These are phyloP conservation scores for Erebia ligea DNA, from an alignment of 2,888 invertebrate species.

Conservation along the genomic window DNA sequence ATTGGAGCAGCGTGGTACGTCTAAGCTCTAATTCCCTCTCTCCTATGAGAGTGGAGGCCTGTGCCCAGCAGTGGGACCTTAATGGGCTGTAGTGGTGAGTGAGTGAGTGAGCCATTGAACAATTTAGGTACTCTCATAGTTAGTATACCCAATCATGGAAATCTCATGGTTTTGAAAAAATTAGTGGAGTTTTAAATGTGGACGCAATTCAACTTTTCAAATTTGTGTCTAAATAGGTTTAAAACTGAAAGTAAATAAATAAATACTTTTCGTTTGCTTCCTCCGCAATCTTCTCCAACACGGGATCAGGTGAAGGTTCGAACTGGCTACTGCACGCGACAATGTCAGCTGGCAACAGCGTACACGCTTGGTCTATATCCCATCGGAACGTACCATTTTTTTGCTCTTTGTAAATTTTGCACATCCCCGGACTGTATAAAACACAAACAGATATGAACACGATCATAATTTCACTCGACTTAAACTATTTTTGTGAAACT, in stretches of 20 bases:
- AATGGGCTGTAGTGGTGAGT: too few species aligned
- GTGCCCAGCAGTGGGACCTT: too few species aligned
- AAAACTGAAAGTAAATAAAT: conserved; percentile 14
- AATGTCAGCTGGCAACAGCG: conserved; percentile 86
- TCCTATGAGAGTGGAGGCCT: too few species aligned
- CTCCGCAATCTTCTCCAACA: conserved; percentile 85
- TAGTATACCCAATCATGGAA: too few species aligned
- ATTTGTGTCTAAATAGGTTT: neutral
- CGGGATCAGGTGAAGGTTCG: conserved; percentile 84
- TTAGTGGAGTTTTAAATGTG: neutral
- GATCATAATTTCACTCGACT: neutral
- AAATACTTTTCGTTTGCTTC: conserved; percentile 85
- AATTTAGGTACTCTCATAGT: too few species aligned
- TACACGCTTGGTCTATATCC: conserved; percentile 88
- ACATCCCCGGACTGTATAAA: conserved; percentile 73
- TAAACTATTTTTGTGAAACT: neutral
- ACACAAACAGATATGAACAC: conserved; percentile 14
- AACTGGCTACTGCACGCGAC: conserved; percentile 86
- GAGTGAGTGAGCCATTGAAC: too few species aligned
- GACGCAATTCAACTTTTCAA: neutral
- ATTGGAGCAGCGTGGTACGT: too few species aligned
- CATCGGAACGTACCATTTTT: conserved; percentile 75
- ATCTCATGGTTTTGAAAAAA: too few species aligned
- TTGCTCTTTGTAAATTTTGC: conserved; percentile 76
- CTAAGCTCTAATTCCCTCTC: too few species aligned